These are phyloP conservation scores for Gonioctena quinquepunctata DNA, from an alignment of 1,140 invertebrate species.

Conservation along the genomic window DNA sequence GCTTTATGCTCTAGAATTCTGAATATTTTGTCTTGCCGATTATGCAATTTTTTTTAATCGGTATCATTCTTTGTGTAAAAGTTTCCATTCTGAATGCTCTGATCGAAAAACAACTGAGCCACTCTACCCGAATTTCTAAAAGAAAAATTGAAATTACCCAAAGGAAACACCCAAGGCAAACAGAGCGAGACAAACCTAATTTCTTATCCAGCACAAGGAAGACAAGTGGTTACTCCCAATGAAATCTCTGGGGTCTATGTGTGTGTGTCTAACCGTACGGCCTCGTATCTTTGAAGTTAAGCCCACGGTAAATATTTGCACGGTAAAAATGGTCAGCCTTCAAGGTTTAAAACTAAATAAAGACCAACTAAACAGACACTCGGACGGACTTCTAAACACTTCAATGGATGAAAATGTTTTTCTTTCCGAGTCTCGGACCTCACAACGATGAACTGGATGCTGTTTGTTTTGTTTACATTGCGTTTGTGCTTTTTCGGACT, in stretches of 20 bases:
- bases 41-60: no score
- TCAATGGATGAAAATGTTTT: conserved; percentile 21
- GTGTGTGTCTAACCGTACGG: background rate
- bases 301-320: conserved; percentile 33
- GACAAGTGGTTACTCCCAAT: background rate
- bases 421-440: conserved; percentile 23
- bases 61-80: no score
- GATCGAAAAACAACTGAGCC: no score
- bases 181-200: background rate
- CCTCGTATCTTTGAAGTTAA: conserved; percentile 35
- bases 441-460: background rate
- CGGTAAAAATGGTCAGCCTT: conserved; percentile 28
- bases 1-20: no score
- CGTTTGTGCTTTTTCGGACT: background rate
- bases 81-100: no score
- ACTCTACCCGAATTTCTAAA: no score
- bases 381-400: conserved; percentile 23
- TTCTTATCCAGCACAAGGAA: background rate
- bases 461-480: background rate
- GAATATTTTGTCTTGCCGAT: no score
- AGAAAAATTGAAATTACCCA: background rate
- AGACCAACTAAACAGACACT: conserved; percentile 26
- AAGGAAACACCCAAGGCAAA: background rate
- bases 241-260: background rate
- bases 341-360: conserved; percentile 34